These are phyloP conservation scores for Sepioteuthis lessoniana DNA, from an alignment of 2,888 invertebrate species.

Conservation along the genomic window DNA sequence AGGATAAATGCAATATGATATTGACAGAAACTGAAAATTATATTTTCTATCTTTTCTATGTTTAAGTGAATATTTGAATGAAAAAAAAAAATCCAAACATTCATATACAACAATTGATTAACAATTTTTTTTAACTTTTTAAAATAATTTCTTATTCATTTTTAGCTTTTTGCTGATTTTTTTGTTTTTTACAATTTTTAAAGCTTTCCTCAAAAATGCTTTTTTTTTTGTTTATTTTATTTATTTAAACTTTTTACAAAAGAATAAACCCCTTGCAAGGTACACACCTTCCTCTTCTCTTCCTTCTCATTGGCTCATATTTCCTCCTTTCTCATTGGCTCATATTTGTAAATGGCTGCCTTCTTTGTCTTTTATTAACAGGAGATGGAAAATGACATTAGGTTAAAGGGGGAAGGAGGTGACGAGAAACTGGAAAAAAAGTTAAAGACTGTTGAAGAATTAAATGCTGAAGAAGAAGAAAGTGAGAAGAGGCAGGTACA, in stretches of 20 bases:
- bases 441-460: neutral
- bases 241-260: neutral
- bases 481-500: constrained; percentile 77
- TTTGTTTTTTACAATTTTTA: neutral
- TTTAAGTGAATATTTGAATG: neutral
- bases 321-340: neutral
- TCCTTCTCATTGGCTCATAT: neutral
- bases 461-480: constrained; percentile 38
- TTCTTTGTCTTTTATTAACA: constrained; percentile 6
- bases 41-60: too few relatives aligned
- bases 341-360: neutral
- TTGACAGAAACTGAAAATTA: too few relatives aligned
- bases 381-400: neutral
- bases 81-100: neutral
- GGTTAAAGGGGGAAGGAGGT: neutral
- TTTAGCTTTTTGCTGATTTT: neutral
- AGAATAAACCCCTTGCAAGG: neutral
- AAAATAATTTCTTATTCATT: neutral
- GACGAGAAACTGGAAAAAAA: neutral
- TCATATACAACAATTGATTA: neutral
- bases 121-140: neutral
- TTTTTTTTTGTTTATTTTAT: neutral
- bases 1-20: too few relatives aligned
- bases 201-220: neutral
- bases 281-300: neutral